A percentile compares a stretch with the other conserved stretches of the same genome.
phyloP scores from a whole-genome alignment of 2,888 invertebrate species.

The Ethmia dodecea region DNA sequence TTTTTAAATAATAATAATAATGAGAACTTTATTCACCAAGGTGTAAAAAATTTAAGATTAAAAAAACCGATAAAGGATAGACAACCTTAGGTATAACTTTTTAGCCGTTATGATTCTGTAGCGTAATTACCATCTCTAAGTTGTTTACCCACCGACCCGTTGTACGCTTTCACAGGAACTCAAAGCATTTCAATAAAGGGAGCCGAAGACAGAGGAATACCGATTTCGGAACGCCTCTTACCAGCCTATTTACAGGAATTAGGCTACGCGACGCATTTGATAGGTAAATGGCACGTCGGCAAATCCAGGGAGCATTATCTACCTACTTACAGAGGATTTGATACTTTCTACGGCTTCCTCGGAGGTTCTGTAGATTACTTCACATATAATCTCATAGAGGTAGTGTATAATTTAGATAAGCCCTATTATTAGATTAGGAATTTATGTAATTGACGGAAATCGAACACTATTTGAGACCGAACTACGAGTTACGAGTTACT shows the following conservation, averaged over 20 bases:
- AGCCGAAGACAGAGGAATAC: constrained; percentile 84
- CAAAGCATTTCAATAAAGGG: constrained; percentile 42
- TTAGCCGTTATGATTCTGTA: no score
- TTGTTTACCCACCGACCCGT: no score
- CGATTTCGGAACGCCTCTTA: constrained; percentile 80
- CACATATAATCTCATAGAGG: constrained; percentile 74
- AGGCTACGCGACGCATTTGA: constrained; percentile 86
- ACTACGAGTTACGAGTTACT: no score
- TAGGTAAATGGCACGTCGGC: constrained; percentile 95
- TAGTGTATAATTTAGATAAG: constrained; percentile 12
- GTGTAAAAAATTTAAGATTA: no score
- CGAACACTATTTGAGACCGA: no score
- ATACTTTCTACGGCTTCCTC: constrained; percentile 89
- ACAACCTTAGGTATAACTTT: no score
- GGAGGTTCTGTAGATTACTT: constrained; percentile 87
- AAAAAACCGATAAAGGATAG: no score
- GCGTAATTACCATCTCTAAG: no score
- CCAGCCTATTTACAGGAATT: constrained; percentile 82
- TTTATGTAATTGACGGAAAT: no score
- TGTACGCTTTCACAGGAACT: constrained; percentile 23
- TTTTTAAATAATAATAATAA: no score
- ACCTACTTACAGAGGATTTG: constrained; percentile 85
- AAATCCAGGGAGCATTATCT: constrained; percentile 82
- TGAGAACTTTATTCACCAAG: no score
- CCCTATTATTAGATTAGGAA: no score